Base-by-base conservation (phyloP, 1,140 invertebrate genomes). In the Drosophila lacertosa region DNA sequence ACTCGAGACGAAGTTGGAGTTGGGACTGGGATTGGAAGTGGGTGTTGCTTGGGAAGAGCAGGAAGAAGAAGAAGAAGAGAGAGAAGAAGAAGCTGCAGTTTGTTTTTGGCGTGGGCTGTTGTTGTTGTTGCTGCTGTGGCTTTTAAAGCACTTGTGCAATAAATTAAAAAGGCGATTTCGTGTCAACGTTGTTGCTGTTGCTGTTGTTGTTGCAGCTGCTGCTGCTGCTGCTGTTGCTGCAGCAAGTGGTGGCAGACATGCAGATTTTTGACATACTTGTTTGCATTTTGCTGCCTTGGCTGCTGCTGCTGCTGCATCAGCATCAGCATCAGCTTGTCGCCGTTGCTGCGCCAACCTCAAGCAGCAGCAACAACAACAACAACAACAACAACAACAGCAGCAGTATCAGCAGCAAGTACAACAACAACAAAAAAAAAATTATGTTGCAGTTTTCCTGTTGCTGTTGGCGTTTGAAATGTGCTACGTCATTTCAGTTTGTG, bases 181-280 rank as follows among this genome's bases (percentile, higher is more conserved):
- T 86, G 77, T 84, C 68, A 73, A 77, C 60, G 65, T 72, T 89
- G 82, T 47, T 72, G 26, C 26, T 29, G 26, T 7, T 29, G 48
- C 48, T 55, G 47, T 16, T 44, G 42, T 37, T 45, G 62, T 26
- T 59, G 74, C 48, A 66, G 82, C 59, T 66, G 58, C 13, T 45
- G 42, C 13, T 44, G 54, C 33, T 32, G 40, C 24, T 37, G 58
- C 37, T 54, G 50, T 33, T 50, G 39, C 45, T 44, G 65, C 80
- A 74, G 77, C 81, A 88, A 86, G 82, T 88, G 81, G 81, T 82
- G 82, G 81, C 81, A 89, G 82, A 86, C 82, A 86, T 86, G 82
- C 83, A 86, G 82, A 86, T 86, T 86, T 86, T 86, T 86, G 82
- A 86, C 82, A 86, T 86, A 86, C 82, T 88, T 88, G 82, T 86